phyloP scores from a whole-genome alignment of 2,888 invertebrate genomes.

The Synanthedon tipuliformis region DNA sequence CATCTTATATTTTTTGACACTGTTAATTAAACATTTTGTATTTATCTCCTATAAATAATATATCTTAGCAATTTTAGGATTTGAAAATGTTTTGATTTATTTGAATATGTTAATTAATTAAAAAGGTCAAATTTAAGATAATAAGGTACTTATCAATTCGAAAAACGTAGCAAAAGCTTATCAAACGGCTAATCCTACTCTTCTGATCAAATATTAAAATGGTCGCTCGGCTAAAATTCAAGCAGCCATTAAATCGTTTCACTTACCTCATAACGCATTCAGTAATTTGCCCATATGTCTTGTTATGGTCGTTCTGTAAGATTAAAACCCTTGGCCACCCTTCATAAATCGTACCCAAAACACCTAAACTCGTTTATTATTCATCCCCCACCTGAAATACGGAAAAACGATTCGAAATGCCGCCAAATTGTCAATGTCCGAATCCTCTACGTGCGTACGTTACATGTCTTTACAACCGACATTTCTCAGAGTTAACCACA shows the following conservation, averaged over 20 bases:
- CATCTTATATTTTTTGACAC: no score
- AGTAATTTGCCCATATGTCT: constrained; percentile 66
- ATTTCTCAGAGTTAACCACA: constrained; percentile 44
- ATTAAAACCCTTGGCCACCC: constrained; percentile 62
- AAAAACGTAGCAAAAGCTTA: constrained; percentile 20
- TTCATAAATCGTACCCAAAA: constrained; percentile 59
- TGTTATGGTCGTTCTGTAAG: constrained; percentile 62
- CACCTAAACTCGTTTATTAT: constrained; percentile 55
- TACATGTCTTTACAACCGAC: constrained; percentile 26
- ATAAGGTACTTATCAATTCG: constrained; percentile 7
- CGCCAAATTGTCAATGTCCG: constrained; percentile 46
- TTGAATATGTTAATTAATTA: not conserved
- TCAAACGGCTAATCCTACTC: constrained; percentile 25
- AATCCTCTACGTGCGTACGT: constrained; percentile 7
- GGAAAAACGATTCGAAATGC: constrained; percentile 48
- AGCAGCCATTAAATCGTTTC: constrained; percentile 54
- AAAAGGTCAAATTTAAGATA: not conserved
- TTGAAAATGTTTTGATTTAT: not conserved
- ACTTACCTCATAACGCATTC: constrained; percentile 55
- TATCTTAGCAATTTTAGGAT: not conserved
- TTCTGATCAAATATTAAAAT: constrained; percentile 47
- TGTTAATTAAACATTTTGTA: no score
- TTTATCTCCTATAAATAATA: no score
- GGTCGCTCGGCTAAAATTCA: constrained; percentile 42
- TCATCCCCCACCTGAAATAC: constrained; percentile 38